Percentiles rank a stretch among this genome's conserved stretches.
phyloP scores from a whole-genome alignment of 2,113 vertebrate genomes.

The Ifrita kowaldi region DNA sequence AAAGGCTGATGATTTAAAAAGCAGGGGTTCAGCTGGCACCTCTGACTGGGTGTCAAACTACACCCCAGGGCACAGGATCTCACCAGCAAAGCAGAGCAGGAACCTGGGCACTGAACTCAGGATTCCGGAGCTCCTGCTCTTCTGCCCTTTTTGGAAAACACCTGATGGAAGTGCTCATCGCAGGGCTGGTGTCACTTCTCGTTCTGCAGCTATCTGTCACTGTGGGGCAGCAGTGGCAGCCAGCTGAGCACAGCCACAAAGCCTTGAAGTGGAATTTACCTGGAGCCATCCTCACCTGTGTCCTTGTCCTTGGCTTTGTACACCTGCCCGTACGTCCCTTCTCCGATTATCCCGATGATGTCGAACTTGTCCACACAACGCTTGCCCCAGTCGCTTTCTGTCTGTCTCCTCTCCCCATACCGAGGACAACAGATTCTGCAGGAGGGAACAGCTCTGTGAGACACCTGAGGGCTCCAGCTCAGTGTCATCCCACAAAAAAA shows the following conservation, averaged over 20 bases:
- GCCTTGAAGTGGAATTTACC: too few species aligned
- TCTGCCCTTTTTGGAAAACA: neutral
- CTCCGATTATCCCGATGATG: constrained; percentile 97
- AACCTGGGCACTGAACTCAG: neutral
- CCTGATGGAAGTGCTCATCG: neutral
- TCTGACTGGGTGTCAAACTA: fast-evolving
- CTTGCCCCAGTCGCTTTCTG: constrained; percentile 95
- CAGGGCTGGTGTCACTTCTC: neutral
- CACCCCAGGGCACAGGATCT: neutral
- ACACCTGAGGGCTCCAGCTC: neutral
- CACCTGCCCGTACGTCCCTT: constrained; percentile 96
- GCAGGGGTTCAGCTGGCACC: neutral
- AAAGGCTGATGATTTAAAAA: neutral
- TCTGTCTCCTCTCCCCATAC: constrained; percentile 95
- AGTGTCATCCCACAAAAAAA: fast-evolving
- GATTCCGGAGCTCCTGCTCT: neutral
- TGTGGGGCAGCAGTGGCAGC: neutral
- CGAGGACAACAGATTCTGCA: constrained; percentile 95
- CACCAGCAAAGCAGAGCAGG: neutral
- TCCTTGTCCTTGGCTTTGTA: constrained; percentile 99
- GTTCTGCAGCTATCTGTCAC: fast-evolving
- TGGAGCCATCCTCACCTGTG: constrained; percentile 75
- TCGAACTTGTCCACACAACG: constrained; percentile 98
- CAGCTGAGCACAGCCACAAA: neutral
- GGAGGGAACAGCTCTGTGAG: neutral